phyloP scores from a whole-genome alignment of 2,113 vertebrate species.

The Caloenas nicobarica region DNA sequence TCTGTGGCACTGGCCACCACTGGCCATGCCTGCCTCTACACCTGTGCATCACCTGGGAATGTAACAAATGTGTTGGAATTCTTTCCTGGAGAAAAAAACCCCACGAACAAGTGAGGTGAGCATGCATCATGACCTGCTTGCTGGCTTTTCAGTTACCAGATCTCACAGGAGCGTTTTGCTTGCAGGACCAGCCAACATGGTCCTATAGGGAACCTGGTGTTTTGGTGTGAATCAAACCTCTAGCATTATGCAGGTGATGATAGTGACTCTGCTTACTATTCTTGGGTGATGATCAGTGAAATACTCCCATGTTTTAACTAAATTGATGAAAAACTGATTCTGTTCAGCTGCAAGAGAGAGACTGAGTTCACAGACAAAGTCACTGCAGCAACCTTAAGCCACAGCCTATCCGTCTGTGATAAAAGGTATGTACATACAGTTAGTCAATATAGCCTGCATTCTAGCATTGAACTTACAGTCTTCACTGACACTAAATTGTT shows the following conservation, averaged over 20 bases:
- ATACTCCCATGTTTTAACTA: background rate
- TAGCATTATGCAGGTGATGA: background rate
- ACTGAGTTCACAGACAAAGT: background rate
- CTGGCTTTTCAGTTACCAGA: background rate
- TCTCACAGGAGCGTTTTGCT: background rate
- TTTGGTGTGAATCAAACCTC: background rate
- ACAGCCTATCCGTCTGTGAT: background rate
- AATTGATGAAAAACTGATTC: background rate
- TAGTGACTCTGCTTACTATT: background rate
- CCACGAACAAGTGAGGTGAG: background rate
- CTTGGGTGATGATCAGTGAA: background rate
- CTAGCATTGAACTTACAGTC: background rate
- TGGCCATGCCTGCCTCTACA: background rate
- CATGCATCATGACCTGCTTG: background rate
- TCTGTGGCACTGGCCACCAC: rapidly evolving
- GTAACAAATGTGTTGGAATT: background rate
- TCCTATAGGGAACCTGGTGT: background rate
- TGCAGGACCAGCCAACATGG: background rate
- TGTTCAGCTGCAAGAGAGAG: background rate
- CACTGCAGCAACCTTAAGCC: background rate
- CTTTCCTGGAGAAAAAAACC: background rate
- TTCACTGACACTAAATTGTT: background rate
- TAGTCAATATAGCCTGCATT: background rate
- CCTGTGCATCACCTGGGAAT: background rate
- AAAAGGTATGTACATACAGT: background rate